Evolutionary conservation across 2,797 vertebrate genomes (phyloP), one percentile per base, ranked within the genome.

Genomic region (Adrianichthys oophorus): DNA sequence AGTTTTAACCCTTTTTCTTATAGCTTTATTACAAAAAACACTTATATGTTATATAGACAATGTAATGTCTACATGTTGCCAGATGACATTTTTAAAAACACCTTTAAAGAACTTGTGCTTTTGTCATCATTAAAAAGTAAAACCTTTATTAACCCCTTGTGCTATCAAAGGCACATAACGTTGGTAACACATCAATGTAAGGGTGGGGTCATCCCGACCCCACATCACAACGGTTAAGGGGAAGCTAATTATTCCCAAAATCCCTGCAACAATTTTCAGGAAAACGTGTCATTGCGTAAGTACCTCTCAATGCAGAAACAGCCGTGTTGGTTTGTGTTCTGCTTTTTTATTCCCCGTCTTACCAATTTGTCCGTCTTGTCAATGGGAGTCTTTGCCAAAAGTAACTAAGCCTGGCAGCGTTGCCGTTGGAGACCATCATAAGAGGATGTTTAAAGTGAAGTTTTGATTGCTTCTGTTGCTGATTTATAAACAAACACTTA

Each of bases 401-500:
- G 54, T 48, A 65, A 56, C 18, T 13, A 19, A 14, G 40, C 42
- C 49, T 46, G 62, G 24, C 60, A 55, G 55, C 4, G 68, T 76
- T 83, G 66, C 67, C 12, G 32, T 59, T 60, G 61, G 66, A 76
- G 70, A 70, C 68, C 62, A 52, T 46, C n/a, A 48, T 13, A 21
- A 37, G 37, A 48, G 52, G 45, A 47, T 52, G 41, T 15, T 66
- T 59, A 58, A 57, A 56, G 32, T 49, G 58, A 40, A 51, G 54
- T 46, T 56, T 51, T 13, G 15, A 59, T 51, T 41, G 55, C 55
- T 53, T 69, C 56, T 65, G 47, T 56, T 55, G 44, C 54, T 19
- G 24, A 69, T 71, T 70, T 62, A 56, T 48, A 59, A 59, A 72
- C 67, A 86, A 73, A 70, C 70, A 70, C 71, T 80, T 69, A 65